phyloP scores from a whole-genome alignment of 2,888 invertebrate genomes.

The Lamellibrachia satsuma region DNA sequence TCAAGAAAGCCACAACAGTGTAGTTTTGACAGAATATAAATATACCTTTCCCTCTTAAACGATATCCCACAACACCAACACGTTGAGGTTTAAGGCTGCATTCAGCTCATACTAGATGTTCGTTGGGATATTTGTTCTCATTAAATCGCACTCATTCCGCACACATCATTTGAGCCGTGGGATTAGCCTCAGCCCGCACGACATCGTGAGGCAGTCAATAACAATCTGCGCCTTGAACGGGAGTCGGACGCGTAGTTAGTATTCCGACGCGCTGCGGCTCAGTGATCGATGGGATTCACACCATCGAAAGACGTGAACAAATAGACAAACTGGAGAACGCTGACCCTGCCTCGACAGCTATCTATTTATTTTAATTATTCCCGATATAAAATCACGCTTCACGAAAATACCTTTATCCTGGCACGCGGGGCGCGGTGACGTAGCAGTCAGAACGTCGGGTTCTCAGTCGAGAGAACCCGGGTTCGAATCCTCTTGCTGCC shows the following conservation, averaged over 20 bases:
- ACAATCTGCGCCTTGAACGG: background rate
- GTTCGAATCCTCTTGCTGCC: too few relatives aligned
- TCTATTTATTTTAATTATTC: background rate
- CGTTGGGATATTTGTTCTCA: background rate
- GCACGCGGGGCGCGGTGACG: too few relatives aligned
- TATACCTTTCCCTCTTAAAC: background rate
- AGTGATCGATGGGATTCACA: slow-evolving; percentile 2
- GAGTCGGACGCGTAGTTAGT: background rate
- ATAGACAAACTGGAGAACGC: background rate
- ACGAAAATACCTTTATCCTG: background rate
- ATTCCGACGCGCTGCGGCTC: background rate
- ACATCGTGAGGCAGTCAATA: background rate
- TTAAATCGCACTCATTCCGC: background rate
- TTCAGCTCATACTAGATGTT: background rate
- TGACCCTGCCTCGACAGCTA: background rate
- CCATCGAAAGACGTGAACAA: background rate
- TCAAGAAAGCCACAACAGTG: background rate
- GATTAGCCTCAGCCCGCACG: background rate
- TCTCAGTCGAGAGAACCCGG: too few relatives aligned
- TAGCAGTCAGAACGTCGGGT: too few relatives aligned
- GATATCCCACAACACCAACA: background rate
- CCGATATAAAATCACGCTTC: background rate
- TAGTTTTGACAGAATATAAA: background rate
- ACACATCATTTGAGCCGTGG: background rate
- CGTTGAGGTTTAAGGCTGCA: background rate